A percentile compares a stretch with the other conserved stretches of the same genome.
These are phyloP conservation scores for Brachionus rotundiformis DNA, from an alignment of 1,140 invertebrate species.

Conservation along the genomic window DNA sequence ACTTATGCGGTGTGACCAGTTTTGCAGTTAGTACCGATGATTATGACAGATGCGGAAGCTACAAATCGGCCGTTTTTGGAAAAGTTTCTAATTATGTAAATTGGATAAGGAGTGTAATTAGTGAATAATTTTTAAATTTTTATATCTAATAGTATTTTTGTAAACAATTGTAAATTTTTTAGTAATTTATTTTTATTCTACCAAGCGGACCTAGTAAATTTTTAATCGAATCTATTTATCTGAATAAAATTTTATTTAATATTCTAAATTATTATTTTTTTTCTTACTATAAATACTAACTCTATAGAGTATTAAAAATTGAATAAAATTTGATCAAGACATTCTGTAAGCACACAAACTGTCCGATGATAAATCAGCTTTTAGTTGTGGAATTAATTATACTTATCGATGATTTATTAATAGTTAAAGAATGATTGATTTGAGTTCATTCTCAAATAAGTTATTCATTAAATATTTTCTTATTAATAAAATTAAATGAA, in stretches of 20 bases:
- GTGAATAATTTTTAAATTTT: neutral
- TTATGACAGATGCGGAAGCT: conserved; percentile 36
- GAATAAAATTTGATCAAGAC: neutral
- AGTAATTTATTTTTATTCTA: conserved; percentile 3
- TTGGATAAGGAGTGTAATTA: conserved; percentile 29
- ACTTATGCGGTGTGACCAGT: conserved; percentile 44
- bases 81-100: conserved; percentile 17
- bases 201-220: neutral
- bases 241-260: conserved; percentile 14
- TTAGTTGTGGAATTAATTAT: neutral
- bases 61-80: conserved; percentile 48
- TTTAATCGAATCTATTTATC: neutral
- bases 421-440: neutral
- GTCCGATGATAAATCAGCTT: neutral
- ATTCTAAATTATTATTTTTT: neutral
- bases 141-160: neutral
- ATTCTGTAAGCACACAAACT: neutral
- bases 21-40: conserved; percentile 47
- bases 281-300: too few species aligned
- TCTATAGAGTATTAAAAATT: too few species aligned
- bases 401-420: neutral
- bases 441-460: neutral
- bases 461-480: neutral
- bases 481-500: neutral
- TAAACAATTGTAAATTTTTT: conserved; percentile 40